A percentile compares a stretch with the other conserved stretches of the same genome.
phyloP scores from a whole-genome alignment of 1,140 invertebrate genomes.

The Apis mellifera region Amel_HAv3.1 CM009935.2:2850001-2850500 shows the following conservation, averaged over 20 bases:
- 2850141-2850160: too few relatives aligned
- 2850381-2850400: slow-evolving; percentile 48
- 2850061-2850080: too few relatives aligned
- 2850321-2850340: slow-evolving; percentile 14
- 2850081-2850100: too few relatives aligned
- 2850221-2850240: not conserved
- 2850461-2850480: slow-evolving; percentile 36
- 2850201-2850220: not conserved
- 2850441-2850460: not conserved
- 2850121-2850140: not conserved
- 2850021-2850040: too few relatives aligned
- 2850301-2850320: slow-evolving; percentile 17
- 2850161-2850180: not conserved
- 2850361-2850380: slow-evolving; percentile 52
- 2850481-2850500: slow-evolving; percentile 30
- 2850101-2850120: too few relatives aligned
- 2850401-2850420: slow-evolving; percentile 42
- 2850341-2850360: slow-evolving; percentile 19
- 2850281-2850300: not conserved
- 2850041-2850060: too few relatives aligned
- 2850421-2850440: slow-evolving; percentile 53
- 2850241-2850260: too few relatives aligned
- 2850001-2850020: too few relatives aligned
- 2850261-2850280: not conserved
- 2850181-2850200: too few relatives aligned